Evolutionary conservation across 2,797 vertebrate species (phyloP).

Genomic region (Enteromius treurensis): DNA sequence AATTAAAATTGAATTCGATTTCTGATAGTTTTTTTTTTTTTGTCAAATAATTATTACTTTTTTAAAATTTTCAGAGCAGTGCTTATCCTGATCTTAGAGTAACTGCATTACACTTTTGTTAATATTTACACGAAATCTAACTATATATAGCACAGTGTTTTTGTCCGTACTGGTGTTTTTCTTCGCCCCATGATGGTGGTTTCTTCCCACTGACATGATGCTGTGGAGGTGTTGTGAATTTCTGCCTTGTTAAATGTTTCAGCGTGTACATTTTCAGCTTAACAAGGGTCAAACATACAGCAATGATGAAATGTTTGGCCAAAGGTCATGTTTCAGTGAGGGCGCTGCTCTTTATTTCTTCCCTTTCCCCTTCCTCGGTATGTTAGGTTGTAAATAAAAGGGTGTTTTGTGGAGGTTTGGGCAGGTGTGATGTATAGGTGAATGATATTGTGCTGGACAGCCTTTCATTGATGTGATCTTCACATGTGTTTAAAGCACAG

Average conservation of each 20-base stretch:
- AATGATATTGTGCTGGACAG: background rate
- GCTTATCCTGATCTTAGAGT: background rate
- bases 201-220: background rate
- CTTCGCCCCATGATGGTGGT: background rate
- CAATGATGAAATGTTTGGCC: background rate
- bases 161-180: background rate
- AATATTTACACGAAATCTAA: background rate
- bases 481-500: constrained; percentile 1
- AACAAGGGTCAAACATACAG: constrained; percentile 11
- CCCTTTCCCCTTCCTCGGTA: background rate
- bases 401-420: background rate
- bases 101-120: background rate
- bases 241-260: constrained; percentile 19
- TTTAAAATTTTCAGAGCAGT: background rate
- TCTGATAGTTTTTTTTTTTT: background rate
- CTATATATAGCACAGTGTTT: background rate
- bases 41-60: background rate
- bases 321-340: background rate
- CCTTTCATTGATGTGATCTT: constrained; percentile 3
- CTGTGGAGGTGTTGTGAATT: background rate
- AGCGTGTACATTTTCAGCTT: background rate
- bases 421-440: background rate
- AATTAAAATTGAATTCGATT: background rate
- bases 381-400: background rate
- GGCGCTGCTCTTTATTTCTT: background rate